These are phyloP conservation scores for Tychaedon coryphoeus DNA, from an alignment of 2,113 vertebrate genomes.

Conservation along the genomic window DNA sequence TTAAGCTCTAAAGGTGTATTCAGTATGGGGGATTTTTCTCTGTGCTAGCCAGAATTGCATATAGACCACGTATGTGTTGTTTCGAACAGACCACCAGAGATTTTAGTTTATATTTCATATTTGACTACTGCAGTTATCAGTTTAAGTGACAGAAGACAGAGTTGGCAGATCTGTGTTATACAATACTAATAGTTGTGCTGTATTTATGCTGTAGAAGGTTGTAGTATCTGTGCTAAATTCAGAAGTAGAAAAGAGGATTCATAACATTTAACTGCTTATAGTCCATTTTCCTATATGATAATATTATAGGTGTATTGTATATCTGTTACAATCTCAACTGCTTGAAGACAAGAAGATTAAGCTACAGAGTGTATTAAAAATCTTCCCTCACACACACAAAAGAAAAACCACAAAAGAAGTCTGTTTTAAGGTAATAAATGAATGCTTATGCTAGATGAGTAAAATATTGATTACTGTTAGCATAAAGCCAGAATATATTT, in stretches of 20 bases:
- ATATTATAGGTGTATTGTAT: background rate
- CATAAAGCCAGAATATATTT: background rate
- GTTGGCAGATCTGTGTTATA: background rate
- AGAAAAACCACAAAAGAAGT: background rate
- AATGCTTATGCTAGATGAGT: background rate
- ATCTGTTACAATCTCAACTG: background rate
- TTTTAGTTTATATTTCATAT: background rate
- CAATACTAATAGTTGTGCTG: background rate
- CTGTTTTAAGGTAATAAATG: background rate
- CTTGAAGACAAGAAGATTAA: background rate
- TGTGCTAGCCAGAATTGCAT: background rate
- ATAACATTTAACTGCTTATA: background rate
- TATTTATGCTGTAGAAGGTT: background rate
- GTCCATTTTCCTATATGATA: background rate
- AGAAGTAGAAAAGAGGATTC: background rate
- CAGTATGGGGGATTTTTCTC: background rate
- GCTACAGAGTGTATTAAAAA: background rate
- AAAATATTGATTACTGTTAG: background rate
- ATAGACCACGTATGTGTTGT: background rate
- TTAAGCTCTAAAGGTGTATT: background rate
- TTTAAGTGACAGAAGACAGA: background rate
- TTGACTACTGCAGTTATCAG: background rate
- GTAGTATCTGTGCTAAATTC: background rate
- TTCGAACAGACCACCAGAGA: background rate
- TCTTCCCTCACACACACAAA: background rate